Percentiles rank a stretch among this genome's conserved stretches.
Evolutionary conservation across 2,113 vertebrate genomes (phyloP).

Genomic region (Cygnus atratus): DNA sequence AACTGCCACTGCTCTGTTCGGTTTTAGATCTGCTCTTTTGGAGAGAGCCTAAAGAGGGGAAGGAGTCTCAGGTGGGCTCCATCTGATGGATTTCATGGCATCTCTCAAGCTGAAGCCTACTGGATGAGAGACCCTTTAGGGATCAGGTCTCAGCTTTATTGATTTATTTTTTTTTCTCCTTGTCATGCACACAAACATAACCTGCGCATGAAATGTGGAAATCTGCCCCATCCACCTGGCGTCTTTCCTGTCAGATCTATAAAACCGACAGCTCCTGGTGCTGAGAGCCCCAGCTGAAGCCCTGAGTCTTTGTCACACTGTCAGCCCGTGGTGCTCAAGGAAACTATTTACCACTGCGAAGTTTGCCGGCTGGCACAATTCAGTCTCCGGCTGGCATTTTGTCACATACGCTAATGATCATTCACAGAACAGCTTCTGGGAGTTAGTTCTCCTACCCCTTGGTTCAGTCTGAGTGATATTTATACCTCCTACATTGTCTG

Average conservation of each 20-base stretch:
- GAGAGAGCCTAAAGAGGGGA: neutral
- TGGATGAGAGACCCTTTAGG: neutral
- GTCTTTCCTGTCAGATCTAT: neutral
- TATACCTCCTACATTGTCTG: neutral
- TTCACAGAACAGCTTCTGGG: neutral
- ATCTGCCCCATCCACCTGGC: neutral
- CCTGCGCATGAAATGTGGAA: neutral
- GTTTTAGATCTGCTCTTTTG: neutral
- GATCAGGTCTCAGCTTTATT: neutral
- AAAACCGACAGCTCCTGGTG: neutral
- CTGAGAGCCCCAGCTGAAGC: neutral
- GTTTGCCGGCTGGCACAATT: neutral
- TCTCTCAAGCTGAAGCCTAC: neutral
- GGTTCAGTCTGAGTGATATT: neutral
- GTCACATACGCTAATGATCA: neutral
- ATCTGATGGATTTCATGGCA: neutral
- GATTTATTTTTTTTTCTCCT: neutral
- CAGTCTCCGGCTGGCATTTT: neutral
- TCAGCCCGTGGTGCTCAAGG: neutral
- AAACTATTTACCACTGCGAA: neutral
- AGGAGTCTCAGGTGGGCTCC: neutral
- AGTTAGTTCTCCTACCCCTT: neutral
- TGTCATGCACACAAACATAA: neutral
- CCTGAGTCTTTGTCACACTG: neutral
- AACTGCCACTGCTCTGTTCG: neutral